A percentile compares a stretch with the other conserved stretches of the same genome.
Evolutionary conservation across 1,140 invertebrate species (phyloP).

Genomic region (Scaptodrosophila lebanonensis): DNA sequence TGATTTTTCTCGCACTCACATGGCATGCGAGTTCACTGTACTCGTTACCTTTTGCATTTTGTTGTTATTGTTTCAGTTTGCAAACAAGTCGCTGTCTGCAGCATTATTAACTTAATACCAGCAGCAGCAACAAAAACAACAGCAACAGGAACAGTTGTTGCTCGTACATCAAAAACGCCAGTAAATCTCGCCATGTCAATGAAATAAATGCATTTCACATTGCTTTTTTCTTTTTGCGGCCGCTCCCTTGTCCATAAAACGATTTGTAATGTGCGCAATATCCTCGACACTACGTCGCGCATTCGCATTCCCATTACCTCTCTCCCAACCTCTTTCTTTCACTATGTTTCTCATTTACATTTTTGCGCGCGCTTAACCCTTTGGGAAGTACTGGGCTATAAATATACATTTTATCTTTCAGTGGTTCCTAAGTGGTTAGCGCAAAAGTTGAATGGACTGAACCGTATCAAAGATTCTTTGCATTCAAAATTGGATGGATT

Average conservation of each 20-base stretch:
- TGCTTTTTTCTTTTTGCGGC: conserved; percentile 32
- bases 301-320: neutral
- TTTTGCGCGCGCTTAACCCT: no score
- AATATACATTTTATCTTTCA: no score
- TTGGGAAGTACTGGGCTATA: no score
- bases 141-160: no score
- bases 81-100: neutral
- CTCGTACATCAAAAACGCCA: conserved; percentile 69
- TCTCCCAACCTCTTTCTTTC: neutral
- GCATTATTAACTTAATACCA: conserved; percentile 48
- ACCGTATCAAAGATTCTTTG: no score
- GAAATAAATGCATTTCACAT: conserved; percentile 58
- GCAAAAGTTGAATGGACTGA: no score
- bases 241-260: conserved; percentile 62
- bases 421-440: no score
- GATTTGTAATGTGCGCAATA: no score
- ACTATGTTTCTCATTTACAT: no score
- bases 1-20: conserved; percentile 30
- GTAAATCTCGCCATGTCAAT: conserved; percentile 67
- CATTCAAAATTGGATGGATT: no score
- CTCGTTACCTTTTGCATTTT: conserved; percentile 58
- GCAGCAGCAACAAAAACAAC: conserved; percentile 40
- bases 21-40: conserved; percentile 56
- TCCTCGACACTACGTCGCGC: no score
- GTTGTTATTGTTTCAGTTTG: neutral